These are phyloP conservation scores for Plagiodera versicolora DNA, from an alignment of 2,888 invertebrate genomes.

Conservation along the genomic window DNA sequence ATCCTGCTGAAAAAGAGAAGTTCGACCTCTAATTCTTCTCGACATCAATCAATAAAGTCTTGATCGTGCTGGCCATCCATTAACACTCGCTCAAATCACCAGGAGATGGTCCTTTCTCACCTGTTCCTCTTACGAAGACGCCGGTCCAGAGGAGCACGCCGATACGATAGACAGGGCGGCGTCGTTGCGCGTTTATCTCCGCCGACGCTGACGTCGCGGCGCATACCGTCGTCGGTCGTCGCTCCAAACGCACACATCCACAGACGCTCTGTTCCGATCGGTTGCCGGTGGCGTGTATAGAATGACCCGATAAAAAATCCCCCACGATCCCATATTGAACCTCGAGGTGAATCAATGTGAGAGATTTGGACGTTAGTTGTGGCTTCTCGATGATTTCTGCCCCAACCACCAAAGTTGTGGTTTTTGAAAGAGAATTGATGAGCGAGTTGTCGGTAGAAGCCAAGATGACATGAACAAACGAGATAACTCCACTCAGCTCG, in stretches of 20 bases:
- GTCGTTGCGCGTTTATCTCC: slow-evolving; percentile 45
- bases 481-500: neutral
- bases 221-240: slow-evolving; percentile 48
- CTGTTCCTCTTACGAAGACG: neutral
- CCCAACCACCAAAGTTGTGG: too few species aligned
- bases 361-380: neutral
- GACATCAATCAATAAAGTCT: too few species aligned
- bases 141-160: slow-evolving; percentile 22
- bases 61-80: too few species aligned
- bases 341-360: neutral
- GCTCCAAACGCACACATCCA: slow-evolving; percentile 53
- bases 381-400: neutral
- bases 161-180: slow-evolving; percentile 46
- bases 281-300: neutral
- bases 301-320: slow-evolving; percentile 25
- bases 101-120: neutral
- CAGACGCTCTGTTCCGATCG: slow-evolving; percentile 5
- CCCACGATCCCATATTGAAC: neutral
- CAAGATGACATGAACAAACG: neutral
- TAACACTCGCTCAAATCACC: neutral
- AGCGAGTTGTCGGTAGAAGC: neutral
- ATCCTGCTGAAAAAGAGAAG: too few species aligned
- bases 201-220: slow-evolving; percentile 49
- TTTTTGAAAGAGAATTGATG: neutral
- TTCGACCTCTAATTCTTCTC: too few species aligned